Conservation (phyloP, 2,888 invertebrate genomes). For the Trachelus troglodyta region DNA sequence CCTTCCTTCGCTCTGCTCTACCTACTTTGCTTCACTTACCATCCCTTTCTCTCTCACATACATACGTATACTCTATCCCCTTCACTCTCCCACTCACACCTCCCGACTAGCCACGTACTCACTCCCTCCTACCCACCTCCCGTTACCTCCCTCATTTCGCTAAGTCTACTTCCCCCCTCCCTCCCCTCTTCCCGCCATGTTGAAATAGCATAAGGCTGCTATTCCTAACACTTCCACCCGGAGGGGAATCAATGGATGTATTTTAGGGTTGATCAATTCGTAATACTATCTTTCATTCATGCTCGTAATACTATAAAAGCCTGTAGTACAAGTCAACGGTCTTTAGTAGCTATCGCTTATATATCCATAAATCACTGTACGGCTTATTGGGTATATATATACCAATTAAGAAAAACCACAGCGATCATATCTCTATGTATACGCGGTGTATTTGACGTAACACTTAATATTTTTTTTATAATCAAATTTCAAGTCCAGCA, state of each 20-base stretch:
- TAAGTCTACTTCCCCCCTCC: neutral
- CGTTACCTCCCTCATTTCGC: neutral
- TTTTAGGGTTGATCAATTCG: constrained; percentile 50
- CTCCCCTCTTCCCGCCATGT: neutral
- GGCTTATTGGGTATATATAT: no score
- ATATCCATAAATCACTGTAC: no score
- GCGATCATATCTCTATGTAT: no score
- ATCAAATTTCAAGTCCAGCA: neutral
- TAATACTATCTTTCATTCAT: constrained; percentile 38
- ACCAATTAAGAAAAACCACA: no score
- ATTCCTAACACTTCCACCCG: constrained; percentile 6
- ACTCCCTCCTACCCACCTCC: neutral
- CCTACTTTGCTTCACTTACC: neutral
- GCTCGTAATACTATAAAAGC: constrained; percentile 3
- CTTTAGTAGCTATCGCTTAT: neutral
- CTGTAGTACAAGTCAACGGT: neutral
- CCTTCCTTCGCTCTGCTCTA: neutral
- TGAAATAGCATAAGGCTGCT: neutral
- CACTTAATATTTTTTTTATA: no score
- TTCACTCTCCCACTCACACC: constrained; percentile 11
- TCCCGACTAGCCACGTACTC: constrained; percentile 29
- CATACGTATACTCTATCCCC: neutral
- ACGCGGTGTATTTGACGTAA: neutral
- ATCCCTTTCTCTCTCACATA: neutral
- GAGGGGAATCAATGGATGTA: constrained; percentile 47